Percentiles rank a stretch among this genome's conserved stretches.
Evolutionary conservation across 2,888 invertebrate genomes (phyloP).

Genomic region (Podabrus alpinus): DNA sequence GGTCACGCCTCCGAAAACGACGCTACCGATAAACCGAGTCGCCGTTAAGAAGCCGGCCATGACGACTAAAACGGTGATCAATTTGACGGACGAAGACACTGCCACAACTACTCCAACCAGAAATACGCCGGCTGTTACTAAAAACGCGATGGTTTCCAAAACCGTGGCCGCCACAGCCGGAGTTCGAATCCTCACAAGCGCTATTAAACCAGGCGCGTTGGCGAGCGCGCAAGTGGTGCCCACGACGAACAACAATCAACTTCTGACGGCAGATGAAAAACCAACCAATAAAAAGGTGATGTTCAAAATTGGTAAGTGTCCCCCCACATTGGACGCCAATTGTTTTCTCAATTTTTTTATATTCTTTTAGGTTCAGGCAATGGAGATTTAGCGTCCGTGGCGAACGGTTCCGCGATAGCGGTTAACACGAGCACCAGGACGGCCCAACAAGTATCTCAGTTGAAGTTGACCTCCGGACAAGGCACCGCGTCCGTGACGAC

Average conservation of each 20-base stretch:
- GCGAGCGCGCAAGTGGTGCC: background rate
- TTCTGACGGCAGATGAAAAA: background rate
- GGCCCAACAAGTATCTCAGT: slow-evolving; percentile 14
- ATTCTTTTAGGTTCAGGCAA: slow-evolving; percentile 27
- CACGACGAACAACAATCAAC: background rate
- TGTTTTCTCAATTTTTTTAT: background rate
- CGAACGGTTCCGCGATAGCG: slow-evolving; percentile 14
- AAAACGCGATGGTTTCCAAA: background rate
- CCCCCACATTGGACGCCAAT: background rate
- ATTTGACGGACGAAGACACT: slow-evolving; percentile 76
- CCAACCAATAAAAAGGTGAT: background rate
- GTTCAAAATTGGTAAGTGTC: background rate
- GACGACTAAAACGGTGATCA: slow-evolving; percentile 60
- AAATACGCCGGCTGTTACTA: slow-evolving; percentile 25
- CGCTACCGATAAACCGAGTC: background rate
- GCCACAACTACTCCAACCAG: background rate
- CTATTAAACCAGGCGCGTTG: background rate
- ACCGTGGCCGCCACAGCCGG: background rate
- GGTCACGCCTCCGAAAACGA: background rate
- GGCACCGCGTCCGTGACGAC: slow-evolving; percentile 2
- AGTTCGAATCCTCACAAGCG: background rate
- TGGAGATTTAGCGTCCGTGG: slow-evolving; percentile 11
- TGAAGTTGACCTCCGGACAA: slow-evolving; percentile 23
- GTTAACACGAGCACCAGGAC: slow-evolving; percentile 11
- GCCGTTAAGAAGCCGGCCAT: background rate